phyloP scores from a whole-genome alignment of 2,797 vertebrate genomes.

The Crenuchus spilurus region DNA sequence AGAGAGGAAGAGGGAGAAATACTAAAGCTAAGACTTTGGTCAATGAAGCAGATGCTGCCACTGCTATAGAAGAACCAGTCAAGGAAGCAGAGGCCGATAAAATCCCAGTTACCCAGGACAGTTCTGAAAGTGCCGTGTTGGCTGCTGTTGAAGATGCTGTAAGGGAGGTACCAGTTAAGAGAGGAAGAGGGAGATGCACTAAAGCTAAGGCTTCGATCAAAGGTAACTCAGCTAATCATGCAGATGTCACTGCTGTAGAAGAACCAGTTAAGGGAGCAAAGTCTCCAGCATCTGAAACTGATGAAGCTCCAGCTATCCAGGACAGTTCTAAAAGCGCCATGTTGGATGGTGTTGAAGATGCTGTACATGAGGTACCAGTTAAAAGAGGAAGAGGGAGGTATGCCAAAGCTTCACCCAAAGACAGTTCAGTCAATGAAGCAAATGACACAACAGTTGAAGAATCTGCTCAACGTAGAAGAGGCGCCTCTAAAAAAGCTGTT shows the following conservation, averaged over 20 bases:
- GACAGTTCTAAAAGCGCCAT: not conserved
- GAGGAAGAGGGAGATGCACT: no score
- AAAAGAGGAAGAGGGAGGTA: constrained; percentile 34
- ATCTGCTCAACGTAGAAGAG: constrained; percentile 30
- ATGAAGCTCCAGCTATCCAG: not conserved
- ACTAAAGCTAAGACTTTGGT: no score
- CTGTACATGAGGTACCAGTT: not conserved
- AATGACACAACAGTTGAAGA: not conserved
- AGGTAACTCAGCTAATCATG: no score
- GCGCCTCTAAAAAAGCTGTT: constrained; percentile 55
- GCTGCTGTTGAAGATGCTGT: no score
- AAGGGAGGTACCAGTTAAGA: no score
- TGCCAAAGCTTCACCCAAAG: constrained; percentile 28
- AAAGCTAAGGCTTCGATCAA: no score
- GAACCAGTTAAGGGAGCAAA: constrained; percentile 24
- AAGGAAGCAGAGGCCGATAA: not conserved
- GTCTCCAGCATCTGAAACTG: not conserved
- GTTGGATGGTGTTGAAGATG: not conserved
- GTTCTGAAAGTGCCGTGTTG: no score
- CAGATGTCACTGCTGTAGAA: no score
- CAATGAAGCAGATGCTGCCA: not conserved
- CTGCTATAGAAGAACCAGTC: constrained; percentile 1
- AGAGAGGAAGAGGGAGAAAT: no score
- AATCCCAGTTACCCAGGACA: no score
- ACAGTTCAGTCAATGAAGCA: not conserved